phyloP scores from a whole-genome alignment of 1,140 invertebrate genomes.

The Brachionus calyciflorus region DNA sequence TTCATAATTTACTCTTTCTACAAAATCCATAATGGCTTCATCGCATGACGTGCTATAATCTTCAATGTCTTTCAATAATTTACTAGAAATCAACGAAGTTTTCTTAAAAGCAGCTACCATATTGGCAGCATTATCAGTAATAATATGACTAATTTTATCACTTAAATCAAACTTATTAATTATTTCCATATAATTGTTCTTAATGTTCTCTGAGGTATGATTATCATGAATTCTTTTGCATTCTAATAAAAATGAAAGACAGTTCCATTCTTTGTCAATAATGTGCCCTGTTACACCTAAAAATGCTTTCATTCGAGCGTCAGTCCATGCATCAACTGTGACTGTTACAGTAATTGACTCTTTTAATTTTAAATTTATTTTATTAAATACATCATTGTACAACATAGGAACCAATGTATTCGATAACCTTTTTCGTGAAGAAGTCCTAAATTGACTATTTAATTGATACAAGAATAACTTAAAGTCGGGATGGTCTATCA shows the following conservation, averaged over 20 bases:
- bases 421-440: background rate
- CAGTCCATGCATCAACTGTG: conserved; percentile 10
- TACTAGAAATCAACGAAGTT: too few species aligned
- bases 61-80: too few species aligned
- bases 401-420: background rate
- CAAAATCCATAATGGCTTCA: too few species aligned
- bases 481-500: background rate
- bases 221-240: too few species aligned
- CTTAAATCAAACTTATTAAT: too few species aligned
- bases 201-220: too few species aligned
- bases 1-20: too few species aligned
- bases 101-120: too few species aligned
- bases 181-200: too few species aligned
- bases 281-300: background rate
- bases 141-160: too few species aligned
- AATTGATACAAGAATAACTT: background rate
- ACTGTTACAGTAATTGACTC: background rate
- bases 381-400: background rate
- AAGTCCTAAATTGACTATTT: background rate
- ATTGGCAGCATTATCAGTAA: too few species aligned
- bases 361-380: background rate
- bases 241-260: background rate
- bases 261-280: background rate
- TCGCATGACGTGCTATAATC: too few species aligned
- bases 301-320: background rate